Base-by-base conservation (phyloP, 2,797 vertebrate genomes). In the Parauchenoglanis ngamensis region DNA sequence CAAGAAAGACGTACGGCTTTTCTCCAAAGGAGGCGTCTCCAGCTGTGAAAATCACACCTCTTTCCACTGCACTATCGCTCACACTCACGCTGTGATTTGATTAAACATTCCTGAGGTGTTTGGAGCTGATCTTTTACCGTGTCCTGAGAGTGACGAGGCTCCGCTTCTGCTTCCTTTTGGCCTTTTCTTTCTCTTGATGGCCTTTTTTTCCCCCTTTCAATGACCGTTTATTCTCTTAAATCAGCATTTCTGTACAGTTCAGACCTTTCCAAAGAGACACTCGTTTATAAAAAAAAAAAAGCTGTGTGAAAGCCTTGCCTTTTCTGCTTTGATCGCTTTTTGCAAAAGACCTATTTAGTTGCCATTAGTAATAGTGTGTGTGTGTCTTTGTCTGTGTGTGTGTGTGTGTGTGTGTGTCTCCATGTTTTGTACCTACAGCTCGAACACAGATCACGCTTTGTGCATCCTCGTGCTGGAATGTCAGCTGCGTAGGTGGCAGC, bases 71-170 rank as follows among this genome's bases (percentile, higher is more conserved):
- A 28, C 73, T 83, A 35, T 77, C 31, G n/a, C 35, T 84, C 56
- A 78, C 73, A 81, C 78, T 44, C 78, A 40, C 1, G 57, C 77
- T 80, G 78, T 44, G 35, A 61, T 80, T 25, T 91, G 88, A 91
- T 90, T 80, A 91, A 91, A 90, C 86, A 87, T 89, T 91, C 79
- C 88, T 86, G 83, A 87, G 83, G 85, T 90, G 86, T 85, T 89
- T 35, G 28, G 49, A 0, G 28, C 17, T 57, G 78, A 61, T 59
- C 77, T 79, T 79, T 59, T 79, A 23, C 56, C 1, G 19, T 6
- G 77, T 54, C 17, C 76, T 19, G 8, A 0, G 11, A 79, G 44
- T 15, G 56, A 40, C 21, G 31, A 79, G 1, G 57, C 78, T 15
- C 52, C 5, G 7, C 52, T 80, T 7, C 31, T 13, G 56, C 56